Evolutionary conservation across 2,797 vertebrate genomes (phyloP).

Genomic region (Rachycentron canadum): DNA sequence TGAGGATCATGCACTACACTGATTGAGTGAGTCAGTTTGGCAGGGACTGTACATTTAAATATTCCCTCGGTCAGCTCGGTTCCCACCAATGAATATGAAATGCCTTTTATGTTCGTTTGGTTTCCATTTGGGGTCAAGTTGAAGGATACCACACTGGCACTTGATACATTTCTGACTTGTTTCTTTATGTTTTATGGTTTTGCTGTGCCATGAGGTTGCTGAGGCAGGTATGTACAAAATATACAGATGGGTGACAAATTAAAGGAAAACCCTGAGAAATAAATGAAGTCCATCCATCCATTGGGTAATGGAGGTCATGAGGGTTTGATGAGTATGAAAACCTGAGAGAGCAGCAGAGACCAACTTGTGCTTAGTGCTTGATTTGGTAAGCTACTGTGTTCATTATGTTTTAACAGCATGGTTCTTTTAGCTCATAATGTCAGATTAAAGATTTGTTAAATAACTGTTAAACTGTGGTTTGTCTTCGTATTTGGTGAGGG

Average conservation of each 20-base stretch:
- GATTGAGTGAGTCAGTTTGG: conserved; percentile 54
- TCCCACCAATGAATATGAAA: conserved; percentile 35
- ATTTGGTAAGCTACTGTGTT: no score
- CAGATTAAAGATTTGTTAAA: no score
- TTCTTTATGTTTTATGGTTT: conserved; percentile 17
- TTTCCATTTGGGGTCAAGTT: conserved; percentile 47
- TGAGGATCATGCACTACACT: conserved; percentile 18
- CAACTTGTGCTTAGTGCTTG: no score
- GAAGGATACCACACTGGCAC: conserved; percentile 17
- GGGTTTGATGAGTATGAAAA: no score
- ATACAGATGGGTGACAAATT: not conserved
- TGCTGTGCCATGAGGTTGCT: not conserved
- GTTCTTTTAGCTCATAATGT: no score
- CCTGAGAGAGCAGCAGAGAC: no score
- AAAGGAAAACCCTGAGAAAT: no score
- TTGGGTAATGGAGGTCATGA: no score
- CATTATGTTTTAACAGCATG: no score
- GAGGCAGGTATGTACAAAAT: not conserved
- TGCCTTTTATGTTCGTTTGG: conserved; percentile 47
- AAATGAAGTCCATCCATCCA: no score
- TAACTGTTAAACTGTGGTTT: no score
- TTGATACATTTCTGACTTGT: conserved; percentile 19
- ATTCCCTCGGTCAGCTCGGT: conserved; percentile 47
- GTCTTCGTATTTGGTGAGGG: no score
- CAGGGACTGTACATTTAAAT: conserved; percentile 34